Base-by-base conservation (phyloP, 1,140 invertebrate species). In the Fragariocoptes setiger region DNA sequence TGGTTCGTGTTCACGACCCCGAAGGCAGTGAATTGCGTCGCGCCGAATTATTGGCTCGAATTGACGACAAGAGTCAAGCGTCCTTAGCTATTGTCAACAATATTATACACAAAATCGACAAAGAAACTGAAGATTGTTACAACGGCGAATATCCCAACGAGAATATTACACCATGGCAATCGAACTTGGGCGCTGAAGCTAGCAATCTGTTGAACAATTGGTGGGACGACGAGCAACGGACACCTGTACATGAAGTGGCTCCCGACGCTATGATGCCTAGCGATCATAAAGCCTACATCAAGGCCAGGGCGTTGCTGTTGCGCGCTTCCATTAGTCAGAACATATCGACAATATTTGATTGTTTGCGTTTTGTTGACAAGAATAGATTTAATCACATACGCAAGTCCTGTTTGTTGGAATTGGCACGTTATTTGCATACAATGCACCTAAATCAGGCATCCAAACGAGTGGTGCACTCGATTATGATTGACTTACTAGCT, bases 31-130 rank as follows among this genome's bases (percentile, higher is more conserved):
- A 46, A 19, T 14, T 42, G 1, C 19, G 37, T 17, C 15, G 3
- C 4, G 44, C 40, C 19, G 39, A 45, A 19, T 21, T 45, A 4
- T 31, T 8, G 8, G n/a, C 8, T 8, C 8, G n/a, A n/a, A 31
- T 31, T 8, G 25, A 31, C n/a, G n/a, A n/a, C n/a, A n/a, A n/a
- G n/a, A n/a, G n/a, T n/a, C n/a, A n/a, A n/a, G n/a, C n/a, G n/a
- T n/a, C n/a, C n/a, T n/a, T n/a, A n/a, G n/a, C n/a, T n/a, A n/a
- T n/a, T n/a, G n/a, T n/a, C n/a, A n/a, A n/a, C n/a, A n/a, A n/a
- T n/a, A n/a, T n/a, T n/a, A n/a, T n/a, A n/a, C n/a, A n/a, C n/a
- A n/a, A n/a, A 31, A 31, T 8, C 25, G 8, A 31, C 25, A n/a
- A 31, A n/a, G 25, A 31, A 31, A n/a, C 25, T 31, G 8, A 8